These are phyloP conservation scores for Phrixothrix hirtus DNA, from an alignment of 2,888 invertebrate genomes.

Conservation along the genomic window DNA sequence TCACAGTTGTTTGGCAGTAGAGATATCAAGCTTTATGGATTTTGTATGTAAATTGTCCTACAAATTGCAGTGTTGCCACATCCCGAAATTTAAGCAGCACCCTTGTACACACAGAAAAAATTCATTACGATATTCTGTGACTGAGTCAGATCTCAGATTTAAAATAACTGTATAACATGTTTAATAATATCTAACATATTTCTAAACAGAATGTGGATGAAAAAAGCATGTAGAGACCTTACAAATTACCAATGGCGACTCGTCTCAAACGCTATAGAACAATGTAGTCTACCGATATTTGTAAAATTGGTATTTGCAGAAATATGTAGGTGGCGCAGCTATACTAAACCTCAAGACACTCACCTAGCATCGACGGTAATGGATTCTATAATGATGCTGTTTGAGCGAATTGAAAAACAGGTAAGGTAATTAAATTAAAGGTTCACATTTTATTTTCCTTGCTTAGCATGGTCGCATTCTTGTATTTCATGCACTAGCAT, in stretches of 20 bases:
- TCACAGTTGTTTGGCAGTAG: too few species aligned
- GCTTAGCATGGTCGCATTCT: slow-evolving; percentile 83
- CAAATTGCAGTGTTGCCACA: too few species aligned
- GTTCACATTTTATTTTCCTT: neutral
- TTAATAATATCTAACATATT: too few species aligned
- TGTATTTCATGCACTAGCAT: slow-evolving; percentile 91
- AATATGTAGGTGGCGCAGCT: slow-evolving; percentile 95
- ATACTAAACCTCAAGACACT: slow-evolving; percentile 91
- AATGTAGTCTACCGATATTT: slow-evolving; percentile 94
- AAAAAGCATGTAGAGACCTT: slow-evolving; percentile 82
- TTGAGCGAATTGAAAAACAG: slow-evolving; percentile 94
- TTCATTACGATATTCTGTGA: too few species aligned
- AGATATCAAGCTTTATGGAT: too few species aligned
- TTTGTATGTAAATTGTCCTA: too few species aligned
- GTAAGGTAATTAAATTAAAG: slow-evolving; percentile 47
- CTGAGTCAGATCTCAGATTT: too few species aligned
- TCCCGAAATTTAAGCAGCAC: too few species aligned
- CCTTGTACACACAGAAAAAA: too few species aligned
- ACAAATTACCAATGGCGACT: slow-evolving; percentile 93
- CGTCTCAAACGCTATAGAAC: slow-evolving; percentile 89
- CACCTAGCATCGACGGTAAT: slow-evolving; percentile 92
- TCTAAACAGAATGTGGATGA: slow-evolving; percentile 94
- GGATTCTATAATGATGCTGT: slow-evolving; percentile 96
- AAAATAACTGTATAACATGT: too few species aligned
- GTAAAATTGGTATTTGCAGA: slow-evolving; percentile 97